Percentiles rank a stretch among this genome's conserved stretches.
phyloP scores from a whole-genome alignment of 2,888 invertebrate species.

The Odontothrips loti region DNA sequence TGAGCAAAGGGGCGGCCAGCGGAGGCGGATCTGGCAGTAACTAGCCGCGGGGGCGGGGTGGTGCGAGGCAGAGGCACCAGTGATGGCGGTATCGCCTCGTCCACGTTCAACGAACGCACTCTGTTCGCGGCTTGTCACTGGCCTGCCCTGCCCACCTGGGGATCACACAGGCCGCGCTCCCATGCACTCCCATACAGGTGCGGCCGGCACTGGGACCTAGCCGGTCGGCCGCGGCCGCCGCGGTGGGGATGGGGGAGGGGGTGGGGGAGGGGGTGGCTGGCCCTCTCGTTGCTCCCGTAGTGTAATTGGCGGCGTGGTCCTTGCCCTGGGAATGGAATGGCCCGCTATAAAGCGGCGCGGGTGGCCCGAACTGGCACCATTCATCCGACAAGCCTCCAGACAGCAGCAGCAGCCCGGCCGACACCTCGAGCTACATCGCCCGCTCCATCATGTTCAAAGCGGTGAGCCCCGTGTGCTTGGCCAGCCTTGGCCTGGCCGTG shows the following conservation, averaged over 20 bases:
- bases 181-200: too few relatives aligned
- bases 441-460: not conserved
- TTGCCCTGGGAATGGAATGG: not conserved
- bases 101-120: too few relatives aligned
- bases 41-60: too few relatives aligned
- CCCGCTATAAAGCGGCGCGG: not conserved
- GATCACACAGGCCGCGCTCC: too few relatives aligned
- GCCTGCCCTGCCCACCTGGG: too few relatives aligned
- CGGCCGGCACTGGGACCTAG: not conserved
- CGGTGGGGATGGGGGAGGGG: not conserved
- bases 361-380: not conserved
- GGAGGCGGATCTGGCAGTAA: too few relatives aligned
- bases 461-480: not conserved
- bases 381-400: not conserved
- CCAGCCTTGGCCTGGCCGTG: not conserved
- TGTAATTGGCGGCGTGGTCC: conserved; percentile 4
- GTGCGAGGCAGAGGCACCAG: too few relatives aligned
- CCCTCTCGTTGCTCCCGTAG: not conserved
- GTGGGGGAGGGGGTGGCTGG: not conserved
- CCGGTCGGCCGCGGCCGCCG: not conserved
- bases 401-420: not conserved
- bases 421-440: not conserved
- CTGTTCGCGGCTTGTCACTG: too few relatives aligned
- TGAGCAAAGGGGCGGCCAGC: too few relatives aligned
- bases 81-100: too few relatives aligned